Evolutionary conservation across 1,140 invertebrate genomes (phyloP).

Genomic region (Zophobas morio): DNA sequence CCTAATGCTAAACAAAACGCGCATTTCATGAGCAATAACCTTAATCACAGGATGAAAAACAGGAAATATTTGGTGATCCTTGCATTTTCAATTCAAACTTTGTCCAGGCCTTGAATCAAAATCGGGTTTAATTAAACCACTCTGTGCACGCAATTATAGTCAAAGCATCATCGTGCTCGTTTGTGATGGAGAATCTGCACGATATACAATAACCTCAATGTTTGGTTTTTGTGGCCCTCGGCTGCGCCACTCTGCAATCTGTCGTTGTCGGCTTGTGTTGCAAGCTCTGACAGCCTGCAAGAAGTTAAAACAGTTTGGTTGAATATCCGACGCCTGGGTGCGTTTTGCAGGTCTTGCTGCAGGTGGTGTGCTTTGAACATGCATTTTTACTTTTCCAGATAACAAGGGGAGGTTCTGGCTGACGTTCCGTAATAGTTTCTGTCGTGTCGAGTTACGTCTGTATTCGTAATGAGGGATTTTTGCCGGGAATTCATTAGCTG

Average conservation of each 20-base stretch:
- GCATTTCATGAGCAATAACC: too few species aligned
- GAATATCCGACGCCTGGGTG: too few species aligned
- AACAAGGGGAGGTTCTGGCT: background rate
- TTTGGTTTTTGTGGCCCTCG: background rate
- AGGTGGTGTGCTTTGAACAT: background rate
- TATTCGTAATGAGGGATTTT: too few species aligned
- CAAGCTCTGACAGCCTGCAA: background rate
- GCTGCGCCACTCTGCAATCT: background rate
- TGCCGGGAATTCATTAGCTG: too few species aligned
- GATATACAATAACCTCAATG: background rate
- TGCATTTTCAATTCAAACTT: too few species aligned
- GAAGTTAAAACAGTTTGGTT: background rate
- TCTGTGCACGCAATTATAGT: too few species aligned
- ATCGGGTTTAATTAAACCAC: too few species aligned
- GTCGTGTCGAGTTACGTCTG: background rate
- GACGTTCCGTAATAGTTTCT: background rate
- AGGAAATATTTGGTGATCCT: too few species aligned
- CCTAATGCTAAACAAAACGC: too few species aligned
- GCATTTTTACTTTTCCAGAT: background rate
- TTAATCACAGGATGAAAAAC: too few species aligned
- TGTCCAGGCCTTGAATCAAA: too few species aligned
- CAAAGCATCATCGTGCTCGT: too few species aligned
- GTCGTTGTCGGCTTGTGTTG: background rate
- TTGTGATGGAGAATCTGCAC: background rate
- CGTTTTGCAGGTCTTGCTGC: background rate